Percentiles rank a stretch among this genome's conserved stretches.
Conservation (phyloP, 2,888 invertebrate species). For the Cenopis cana region DNA sequence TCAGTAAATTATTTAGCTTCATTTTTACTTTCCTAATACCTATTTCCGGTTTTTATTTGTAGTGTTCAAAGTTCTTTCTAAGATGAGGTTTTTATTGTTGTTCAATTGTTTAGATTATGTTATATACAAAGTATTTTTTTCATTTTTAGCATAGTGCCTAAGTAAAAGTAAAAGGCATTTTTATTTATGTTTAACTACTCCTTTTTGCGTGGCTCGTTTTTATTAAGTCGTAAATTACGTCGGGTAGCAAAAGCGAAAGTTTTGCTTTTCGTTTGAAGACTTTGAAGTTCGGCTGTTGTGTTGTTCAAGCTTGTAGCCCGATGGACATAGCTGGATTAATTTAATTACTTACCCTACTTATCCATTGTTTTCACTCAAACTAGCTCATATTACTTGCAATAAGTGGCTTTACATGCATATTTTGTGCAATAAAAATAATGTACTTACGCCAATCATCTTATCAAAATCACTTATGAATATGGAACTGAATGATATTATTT, state of each 20-base stretch:
- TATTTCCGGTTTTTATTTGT: neutral
- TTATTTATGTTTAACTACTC: neutral
- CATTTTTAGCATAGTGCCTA: neutral
- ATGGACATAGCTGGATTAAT: constrained; percentile 7
- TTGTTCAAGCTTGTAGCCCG: constrained; percentile 17
- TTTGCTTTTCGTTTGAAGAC: constrained; percentile 29
- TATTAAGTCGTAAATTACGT: constrained; percentile 16
- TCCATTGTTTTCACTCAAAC: constrained; percentile 9
- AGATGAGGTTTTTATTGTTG: neutral
- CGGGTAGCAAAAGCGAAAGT: constrained; percentile 8
- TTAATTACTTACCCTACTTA: constrained; percentile 16
- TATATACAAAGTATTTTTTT: neutral
- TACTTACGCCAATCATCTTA: neutral
- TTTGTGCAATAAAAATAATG: neutral
- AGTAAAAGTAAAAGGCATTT: neutral
- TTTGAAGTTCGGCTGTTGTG: no score
- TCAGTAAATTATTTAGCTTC: neutral
- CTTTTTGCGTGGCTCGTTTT: constrained; percentile 1
- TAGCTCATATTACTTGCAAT: neutral
- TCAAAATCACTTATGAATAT: no score
- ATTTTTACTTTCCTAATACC: neutral
- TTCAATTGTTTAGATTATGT: neutral
- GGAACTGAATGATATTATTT: no score
- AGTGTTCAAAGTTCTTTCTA: neutral
- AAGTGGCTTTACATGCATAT: neutral